These are phyloP conservation scores for Acrocyrtus sp. DNA, from an alignment of 2,888 invertebrate genomes.

Conservation along the genomic window DNA sequence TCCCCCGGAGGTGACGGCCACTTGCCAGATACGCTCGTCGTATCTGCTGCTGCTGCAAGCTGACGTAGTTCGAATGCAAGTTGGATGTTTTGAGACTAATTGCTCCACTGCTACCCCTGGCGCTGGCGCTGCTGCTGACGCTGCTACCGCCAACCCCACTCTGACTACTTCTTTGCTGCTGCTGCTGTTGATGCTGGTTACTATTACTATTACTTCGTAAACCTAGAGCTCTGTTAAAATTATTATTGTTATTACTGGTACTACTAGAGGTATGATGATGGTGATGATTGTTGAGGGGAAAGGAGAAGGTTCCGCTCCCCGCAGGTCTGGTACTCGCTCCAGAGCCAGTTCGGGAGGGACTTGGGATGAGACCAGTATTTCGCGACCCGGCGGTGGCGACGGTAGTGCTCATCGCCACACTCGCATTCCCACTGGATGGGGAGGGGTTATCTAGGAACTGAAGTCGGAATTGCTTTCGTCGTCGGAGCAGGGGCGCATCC, in stretches of 20 bases:
- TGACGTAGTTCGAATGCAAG: constrained; percentile 54
- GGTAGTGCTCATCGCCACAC: constrained; percentile 1
- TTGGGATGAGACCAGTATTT: constrained; percentile 22
- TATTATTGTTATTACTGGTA: constrained; percentile 37
- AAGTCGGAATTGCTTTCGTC: constrained; percentile 63
- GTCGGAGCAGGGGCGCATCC: constrained; percentile 59
- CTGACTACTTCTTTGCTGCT: constrained; percentile 42
- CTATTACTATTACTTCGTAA: constrained; percentile 36
- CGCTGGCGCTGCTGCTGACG: constrained; percentile 34
- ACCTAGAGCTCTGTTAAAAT: constrained; percentile 43
- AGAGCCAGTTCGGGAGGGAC: constrained; percentile 11
- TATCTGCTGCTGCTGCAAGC: constrained; percentile 32
- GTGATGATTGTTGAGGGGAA: no score
- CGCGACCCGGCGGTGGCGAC: not conserved
- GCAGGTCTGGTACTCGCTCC: constrained; percentile 9
- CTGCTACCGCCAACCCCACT: constrained; percentile 28
- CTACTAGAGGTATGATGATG: constrained; percentile 18
- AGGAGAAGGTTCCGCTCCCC: no score
- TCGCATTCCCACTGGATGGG: constrained; percentile 21
- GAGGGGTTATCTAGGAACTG: constrained; percentile 63
- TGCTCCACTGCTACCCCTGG: constrained; percentile 44
- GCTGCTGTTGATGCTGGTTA: constrained; percentile 18
- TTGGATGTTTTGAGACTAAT: constrained; percentile 53
- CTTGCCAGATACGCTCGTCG: no score
- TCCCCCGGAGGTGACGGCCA: no score